Percentiles rank a stretch among this genome's conserved stretches.
phyloP scores from a whole-genome alignment of 1,140 invertebrate species.

The Colletes gigas region DNA sequence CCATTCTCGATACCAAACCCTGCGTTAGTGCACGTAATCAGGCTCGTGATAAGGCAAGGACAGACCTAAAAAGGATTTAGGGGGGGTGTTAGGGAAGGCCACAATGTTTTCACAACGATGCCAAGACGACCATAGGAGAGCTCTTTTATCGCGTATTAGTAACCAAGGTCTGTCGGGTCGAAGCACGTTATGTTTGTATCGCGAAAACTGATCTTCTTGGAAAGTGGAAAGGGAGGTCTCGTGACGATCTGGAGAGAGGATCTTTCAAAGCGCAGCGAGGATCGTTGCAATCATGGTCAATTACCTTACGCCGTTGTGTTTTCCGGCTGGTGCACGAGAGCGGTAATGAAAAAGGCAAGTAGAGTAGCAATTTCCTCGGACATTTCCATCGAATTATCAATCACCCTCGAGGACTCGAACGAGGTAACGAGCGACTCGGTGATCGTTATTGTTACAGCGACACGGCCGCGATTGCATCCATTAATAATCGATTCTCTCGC shows the following conservation, averaged over 20 bases:
- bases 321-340: conserved; percentile 21
- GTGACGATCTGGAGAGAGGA: conserved; percentile 11
- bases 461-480: background rate
- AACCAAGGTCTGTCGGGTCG: background rate
- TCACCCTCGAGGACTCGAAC: too few relatives aligned
- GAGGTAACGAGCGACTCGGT: too few relatives aligned
- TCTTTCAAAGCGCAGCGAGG: conserved; percentile 1
- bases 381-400: too few relatives aligned
- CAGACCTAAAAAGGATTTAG: too few relatives aligned
- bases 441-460: too few relatives aligned
- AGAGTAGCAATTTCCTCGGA: background rate
- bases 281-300: conserved; percentile 35
- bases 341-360: conserved; percentile 8
- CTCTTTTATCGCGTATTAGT: too few relatives aligned
- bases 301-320: conserved; percentile 6
- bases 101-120: too few relatives aligned
- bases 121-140: too few relatives aligned
- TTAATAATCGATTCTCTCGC: conserved; percentile 3
- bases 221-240: conserved; percentile 9
- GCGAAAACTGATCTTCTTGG: background rate
- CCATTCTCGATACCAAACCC: too few relatives aligned
- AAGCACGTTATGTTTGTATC: background rate
- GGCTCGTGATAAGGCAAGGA: too few relatives aligned
- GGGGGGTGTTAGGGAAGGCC: too few relatives aligned
- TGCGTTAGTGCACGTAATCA: too few relatives aligned